phyloP scores from a whole-genome alignment of 35 echinoderm and acorn worm genomes.

The Anneissia japonica region DNA sequence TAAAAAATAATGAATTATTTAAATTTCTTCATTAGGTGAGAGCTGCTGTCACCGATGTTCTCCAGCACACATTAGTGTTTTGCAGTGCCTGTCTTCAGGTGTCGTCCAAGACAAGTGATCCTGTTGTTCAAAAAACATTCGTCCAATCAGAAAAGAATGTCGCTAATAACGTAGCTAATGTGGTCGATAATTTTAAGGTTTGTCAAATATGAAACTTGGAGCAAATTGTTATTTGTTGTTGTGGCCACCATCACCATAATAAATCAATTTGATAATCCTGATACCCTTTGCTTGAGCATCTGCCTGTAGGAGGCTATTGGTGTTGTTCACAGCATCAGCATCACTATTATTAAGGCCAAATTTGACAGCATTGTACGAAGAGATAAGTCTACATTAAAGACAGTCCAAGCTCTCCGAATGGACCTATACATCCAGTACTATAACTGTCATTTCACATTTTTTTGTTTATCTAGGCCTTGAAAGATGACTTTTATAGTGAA shows the following conservation, averaged over 20 bases:
- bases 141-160: conserved; percentile 97
- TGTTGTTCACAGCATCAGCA: too few species aligned
- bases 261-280: too few species aligned
- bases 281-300: too few species aligned
- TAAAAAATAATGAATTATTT: not conserved
- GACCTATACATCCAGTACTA: too few species aligned
- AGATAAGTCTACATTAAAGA: too few species aligned
- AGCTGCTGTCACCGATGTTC: conserved; percentile 85
- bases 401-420: too few species aligned
- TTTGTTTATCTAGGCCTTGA: conserved; percentile 51
- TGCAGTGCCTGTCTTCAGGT: conserved; percentile 84
- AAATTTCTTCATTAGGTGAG: conserved; percentile 43
- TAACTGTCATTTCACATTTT: not conserved
- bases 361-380: too few species aligned
- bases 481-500: conserved; percentile 89
- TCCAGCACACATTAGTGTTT: conserved; percentile 93
- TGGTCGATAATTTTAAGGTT: conserved; percentile 96
- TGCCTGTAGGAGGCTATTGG: too few species aligned
- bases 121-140: conserved; percentile 93
- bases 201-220: too few species aligned
- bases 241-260: too few species aligned
- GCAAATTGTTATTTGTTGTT: too few species aligned
- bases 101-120: conserved; percentile 92
- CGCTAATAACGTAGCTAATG: conserved; percentile 88
- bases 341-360: too few species aligned